Evolutionary conservation across 2,888 invertebrate genomes (phyloP).

Genomic region (Eupithecia exiguata): DNA sequence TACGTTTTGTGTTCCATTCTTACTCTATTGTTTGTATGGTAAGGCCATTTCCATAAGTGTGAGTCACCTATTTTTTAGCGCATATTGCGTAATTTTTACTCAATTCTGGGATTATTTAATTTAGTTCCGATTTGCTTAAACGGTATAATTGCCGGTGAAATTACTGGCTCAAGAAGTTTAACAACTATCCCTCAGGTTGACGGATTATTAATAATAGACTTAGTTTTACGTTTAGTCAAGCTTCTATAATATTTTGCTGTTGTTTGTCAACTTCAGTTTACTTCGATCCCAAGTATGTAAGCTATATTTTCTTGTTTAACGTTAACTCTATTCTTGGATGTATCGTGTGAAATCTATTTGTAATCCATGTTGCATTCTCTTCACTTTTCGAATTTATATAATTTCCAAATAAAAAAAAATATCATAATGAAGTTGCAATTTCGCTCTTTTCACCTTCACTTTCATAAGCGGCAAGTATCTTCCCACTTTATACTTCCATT

Average conservation of each 20-base stretch:
- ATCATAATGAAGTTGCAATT: too few species aligned
- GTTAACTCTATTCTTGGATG: neutral
- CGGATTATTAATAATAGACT: neutral
- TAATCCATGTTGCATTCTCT: too few species aligned
- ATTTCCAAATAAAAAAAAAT: too few species aligned
- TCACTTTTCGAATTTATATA: too few species aligned
- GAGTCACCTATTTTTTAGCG: too few species aligned
- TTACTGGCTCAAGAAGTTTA: neutral
- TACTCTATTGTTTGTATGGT: neutral
- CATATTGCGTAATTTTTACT: neutral
- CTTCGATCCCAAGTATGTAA: neutral
- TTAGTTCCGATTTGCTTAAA: neutral
- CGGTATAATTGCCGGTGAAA: neutral
- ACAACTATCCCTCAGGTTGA: neutral
- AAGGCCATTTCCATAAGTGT: conserved; percentile 6
- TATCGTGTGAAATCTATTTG: neutral
- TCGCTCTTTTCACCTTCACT: too few species aligned
- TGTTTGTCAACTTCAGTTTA: too few species aligned
- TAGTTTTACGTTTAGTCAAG: too few species aligned
- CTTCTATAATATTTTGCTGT: too few species aligned
- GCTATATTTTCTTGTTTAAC: neutral
- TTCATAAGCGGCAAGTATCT: too few species aligned
- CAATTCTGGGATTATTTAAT: neutral
- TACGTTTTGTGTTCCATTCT: neutral
- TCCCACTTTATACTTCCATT: too few species aligned